Evolutionary conservation across 2,888 invertebrate species (phyloP), one percentile per base, ranked within the genome.

Genomic region (Heliconius hortense): DNA sequence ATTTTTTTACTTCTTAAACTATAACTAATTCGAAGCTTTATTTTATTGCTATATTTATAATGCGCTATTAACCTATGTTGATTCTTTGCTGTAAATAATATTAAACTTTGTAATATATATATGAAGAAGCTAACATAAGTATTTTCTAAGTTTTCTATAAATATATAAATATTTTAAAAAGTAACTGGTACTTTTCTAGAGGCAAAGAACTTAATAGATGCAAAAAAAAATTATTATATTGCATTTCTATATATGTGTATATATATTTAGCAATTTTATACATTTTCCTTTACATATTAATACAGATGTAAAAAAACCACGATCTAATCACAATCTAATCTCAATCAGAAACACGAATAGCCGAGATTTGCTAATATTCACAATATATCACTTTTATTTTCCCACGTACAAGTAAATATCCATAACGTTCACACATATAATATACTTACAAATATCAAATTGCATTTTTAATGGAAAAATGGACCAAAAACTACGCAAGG

Each of bases 281-380:
- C n/a, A 11, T 53, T 63, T 63, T 60, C 3, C 10, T 72, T 67
- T 10, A 60, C 60, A 64, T 21, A 70, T 39, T 64, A 24, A 72
- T 48, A 39, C 11, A 71, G 26, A 59, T 56, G 35, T 76, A 76
- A 66, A 59, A 53, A 26, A 31, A 28, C 24, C 13, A 8, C n/a
- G 64, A 76, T 76, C 66, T 76, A 60, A 76, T 76, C 76, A 24
- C 28, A 67, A 76, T 76, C 76, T 76, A 67, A 76, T 76, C 76
- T 60, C 4, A n/a, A 59, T 67, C 66, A 68, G 70, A 62, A 66
- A 60, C 26, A 48, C 71, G 60, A 66, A 74, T 74, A 71, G 76
- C 71, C 15, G 60, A 66, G 31, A 74, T 71, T 72, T 76, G 15
- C 26, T 26, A 70, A 24, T 73, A 64, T 35, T 73, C 1, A 71